phyloP scores from a whole-genome alignment of 2,113 vertebrate genomes.

The Oceanites oceanicus region DNA sequence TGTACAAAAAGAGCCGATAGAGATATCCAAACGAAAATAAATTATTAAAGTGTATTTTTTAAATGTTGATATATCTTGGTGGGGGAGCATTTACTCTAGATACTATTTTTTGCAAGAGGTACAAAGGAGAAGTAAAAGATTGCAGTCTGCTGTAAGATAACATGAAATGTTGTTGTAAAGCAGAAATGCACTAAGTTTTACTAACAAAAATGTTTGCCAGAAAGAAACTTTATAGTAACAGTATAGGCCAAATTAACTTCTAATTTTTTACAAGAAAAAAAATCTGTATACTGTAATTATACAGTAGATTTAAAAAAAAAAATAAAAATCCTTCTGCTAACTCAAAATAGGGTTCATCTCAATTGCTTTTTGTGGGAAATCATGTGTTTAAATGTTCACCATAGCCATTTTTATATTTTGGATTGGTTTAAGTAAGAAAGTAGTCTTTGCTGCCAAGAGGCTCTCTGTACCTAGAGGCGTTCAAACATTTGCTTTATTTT shows the following conservation, averaged over 20 bases:
- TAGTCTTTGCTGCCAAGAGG: background rate
- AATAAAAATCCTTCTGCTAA: background rate
- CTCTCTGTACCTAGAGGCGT: background rate
- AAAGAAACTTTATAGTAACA: background rate
- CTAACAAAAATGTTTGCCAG: background rate
- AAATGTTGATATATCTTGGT: background rate
- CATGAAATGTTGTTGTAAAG: background rate
- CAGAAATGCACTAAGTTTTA: background rate
- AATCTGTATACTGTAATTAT: background rate
- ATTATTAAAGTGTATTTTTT: background rate
- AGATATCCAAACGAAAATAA: background rate
- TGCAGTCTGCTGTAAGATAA: background rate
- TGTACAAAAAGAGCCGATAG: background rate
- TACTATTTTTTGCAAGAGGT: background rate
- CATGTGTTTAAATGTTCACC: background rate
- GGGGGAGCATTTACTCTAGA: background rate
- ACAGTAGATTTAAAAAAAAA: background rate
- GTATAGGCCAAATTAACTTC: background rate
- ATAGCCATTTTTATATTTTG: background rate
- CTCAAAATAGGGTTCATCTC: background rate
- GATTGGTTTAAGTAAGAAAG: background rate
- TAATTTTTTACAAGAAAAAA: background rate
- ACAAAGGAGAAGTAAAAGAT: background rate
- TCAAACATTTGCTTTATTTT: background rate
- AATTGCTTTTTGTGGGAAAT: background rate